Base-by-base conservation (phyloP, 2,113 vertebrate species). In the Xyrauchen texanus region DNA sequence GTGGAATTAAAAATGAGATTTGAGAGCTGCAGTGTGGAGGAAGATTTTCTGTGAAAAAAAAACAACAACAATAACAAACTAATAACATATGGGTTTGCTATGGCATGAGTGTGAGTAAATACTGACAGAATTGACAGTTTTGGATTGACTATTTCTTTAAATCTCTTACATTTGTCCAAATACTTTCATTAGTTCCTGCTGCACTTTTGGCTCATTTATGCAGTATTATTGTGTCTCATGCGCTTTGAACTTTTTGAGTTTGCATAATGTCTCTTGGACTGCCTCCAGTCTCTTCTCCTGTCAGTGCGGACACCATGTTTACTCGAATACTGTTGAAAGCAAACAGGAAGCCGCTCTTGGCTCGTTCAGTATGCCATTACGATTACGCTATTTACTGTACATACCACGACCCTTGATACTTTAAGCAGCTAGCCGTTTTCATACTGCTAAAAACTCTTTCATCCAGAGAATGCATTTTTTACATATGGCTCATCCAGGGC, bases 331-430 rank as follows among this genome's bases (percentile, higher is more conserved):
- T 55, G 71, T 76, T 21, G 63, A 81, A 83, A 75, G 63, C 83
- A 84, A 84, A 86, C 83, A 81, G 85, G 68, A 84, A 86, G 67
- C 34, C 61, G 52, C 66, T 66, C 81, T 70, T 83, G 78, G 72
- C 72, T 81, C 11, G 11, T 21, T 79, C 72, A 71, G 68, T 12
- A 68, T 52, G 65, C 67, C 1, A 34, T 34, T 34, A 34, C 3
- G 21, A 34, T 34, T 34, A 34, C 21, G 21, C 21, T 83, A 82
- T 88, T 84, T 82, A n/a, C n/a, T n/a, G n/a, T n/a, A 83, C 55
- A 63, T 78, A 65, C 82, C 49, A 83, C 72, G 78, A 86, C 84
- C 0, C 78, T 81, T 34, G 74, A 10, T 0, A 0, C 66, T 79
- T 58, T 58, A 58, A 5, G 13, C 12, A n/a, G n/a, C n/a, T n/a